Evolutionary conservation across 2,888 invertebrate genomes (phyloP).

Genomic region (Platycnemis pennipes): DNA sequence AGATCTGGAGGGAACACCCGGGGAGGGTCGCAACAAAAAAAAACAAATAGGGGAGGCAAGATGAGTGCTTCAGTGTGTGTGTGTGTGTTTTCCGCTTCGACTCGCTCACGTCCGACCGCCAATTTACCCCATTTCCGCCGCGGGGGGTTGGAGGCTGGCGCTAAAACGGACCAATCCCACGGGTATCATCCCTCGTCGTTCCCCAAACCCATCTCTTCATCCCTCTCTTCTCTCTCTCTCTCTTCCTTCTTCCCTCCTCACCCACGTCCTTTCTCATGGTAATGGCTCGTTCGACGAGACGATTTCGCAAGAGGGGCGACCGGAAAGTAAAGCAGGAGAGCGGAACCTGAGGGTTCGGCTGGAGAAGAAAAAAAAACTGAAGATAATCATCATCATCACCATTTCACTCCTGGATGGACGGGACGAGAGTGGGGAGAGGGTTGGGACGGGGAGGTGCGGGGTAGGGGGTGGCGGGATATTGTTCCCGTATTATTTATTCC

Average conservation of each 20-base stretch:
- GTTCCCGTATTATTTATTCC: background rate
- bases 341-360: too few relatives aligned
- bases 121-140: constrained; percentile 29
- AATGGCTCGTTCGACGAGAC: background rate
- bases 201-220: background rate
- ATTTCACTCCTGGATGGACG: background rate
- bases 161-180: background rate
- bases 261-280: background rate
- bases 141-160: background rate
- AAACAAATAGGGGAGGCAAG: background rate
- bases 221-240: too few relatives aligned
- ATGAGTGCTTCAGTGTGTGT: background rate
- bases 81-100: background rate
- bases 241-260: background rate
- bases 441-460: background rate
- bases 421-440: too few relatives aligned
- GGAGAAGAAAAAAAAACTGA: background rate
- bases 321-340: too few relatives aligned
- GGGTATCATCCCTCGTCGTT: background rate
- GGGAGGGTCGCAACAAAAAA: background rate
- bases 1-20: background rate
- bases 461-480: background rate
- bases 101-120: constrained; percentile 26
- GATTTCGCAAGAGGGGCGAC: background rate
- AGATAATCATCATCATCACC: background rate